Percentiles rank a stretch among this genome's conserved stretches.
Evolutionary conservation across 2,888 invertebrate genomes (phyloP).

Genomic region (Lycaena phlaeas): DNA sequence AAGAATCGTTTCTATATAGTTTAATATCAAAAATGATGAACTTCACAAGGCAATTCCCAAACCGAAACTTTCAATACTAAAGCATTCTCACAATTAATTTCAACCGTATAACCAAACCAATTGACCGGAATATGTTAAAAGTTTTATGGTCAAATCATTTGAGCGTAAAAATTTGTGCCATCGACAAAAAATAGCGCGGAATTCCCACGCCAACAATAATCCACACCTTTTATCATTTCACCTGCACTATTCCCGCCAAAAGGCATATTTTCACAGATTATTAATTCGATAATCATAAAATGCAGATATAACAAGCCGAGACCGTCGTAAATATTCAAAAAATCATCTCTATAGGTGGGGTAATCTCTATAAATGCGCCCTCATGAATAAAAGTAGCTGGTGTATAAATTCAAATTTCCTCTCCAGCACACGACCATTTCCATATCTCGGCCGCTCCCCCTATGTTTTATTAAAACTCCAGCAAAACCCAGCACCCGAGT

Average conservation of each 20-base stretch:
- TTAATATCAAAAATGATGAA: too few relatives aligned
- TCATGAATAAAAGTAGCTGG: conserved; percentile 68
- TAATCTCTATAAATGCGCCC: conserved; percentile 32
- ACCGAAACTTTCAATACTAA: too few relatives aligned
- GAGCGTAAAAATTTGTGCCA: conserved; percentile 12
- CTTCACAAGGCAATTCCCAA: too few relatives aligned
- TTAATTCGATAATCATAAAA: conserved; percentile 13
- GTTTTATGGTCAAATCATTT: conserved; percentile 16
- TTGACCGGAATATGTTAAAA: background rate
- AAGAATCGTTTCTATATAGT: too few relatives aligned
- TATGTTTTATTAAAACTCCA: conserved; percentile 68
- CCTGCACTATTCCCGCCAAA: conserved; percentile 7
- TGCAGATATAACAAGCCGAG: conserved; percentile 9
- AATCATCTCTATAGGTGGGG: conserved; percentile 19
- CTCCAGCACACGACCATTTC: conserved; percentile 68
- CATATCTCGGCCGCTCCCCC: conserved; percentile 61
- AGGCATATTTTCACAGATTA: conserved; percentile 13
- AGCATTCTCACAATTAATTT: conserved; percentile 1
- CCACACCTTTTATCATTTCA: conserved; percentile 15
- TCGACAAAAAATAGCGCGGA: background rate
- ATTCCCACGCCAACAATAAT: conserved; percentile 24
- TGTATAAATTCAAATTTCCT: conserved; percentile 74
- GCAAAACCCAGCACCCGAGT: conserved; percentile 66
- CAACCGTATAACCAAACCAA: background rate
- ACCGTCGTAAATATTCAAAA: conserved; percentile 23